Percentiles rank a stretch among this genome's conserved stretches.
These are phyloP conservation scores for Julus scanicus DNA, from an alignment of 2,888 invertebrate genomes.

Conservation along the genomic window DNA sequence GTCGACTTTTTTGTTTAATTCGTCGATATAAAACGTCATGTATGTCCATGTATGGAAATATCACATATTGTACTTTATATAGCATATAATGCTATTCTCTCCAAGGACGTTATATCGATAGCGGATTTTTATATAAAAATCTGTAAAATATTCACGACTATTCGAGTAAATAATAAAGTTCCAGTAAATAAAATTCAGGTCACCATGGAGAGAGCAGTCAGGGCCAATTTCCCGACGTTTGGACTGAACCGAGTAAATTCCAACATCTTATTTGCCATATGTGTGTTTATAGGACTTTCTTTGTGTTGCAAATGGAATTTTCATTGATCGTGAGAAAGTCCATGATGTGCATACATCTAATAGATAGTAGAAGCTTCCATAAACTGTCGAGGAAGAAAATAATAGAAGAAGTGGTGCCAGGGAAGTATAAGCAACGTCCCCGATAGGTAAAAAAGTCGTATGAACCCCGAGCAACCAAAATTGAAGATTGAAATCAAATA, in stretches of 20 bases:
- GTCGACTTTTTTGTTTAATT: too few relatives aligned
- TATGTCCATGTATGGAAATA: too few relatives aligned
- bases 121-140: too few relatives aligned
- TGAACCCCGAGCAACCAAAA: background rate
- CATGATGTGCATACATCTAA: background rate
- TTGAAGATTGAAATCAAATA: background rate
- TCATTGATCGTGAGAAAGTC: background rate
- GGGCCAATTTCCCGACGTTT: background rate
- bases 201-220: background rate
- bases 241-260: background rate
- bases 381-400: background rate
- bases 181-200: background rate
- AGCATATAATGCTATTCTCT: too few relatives aligned
- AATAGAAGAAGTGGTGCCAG: background rate
- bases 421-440: too few relatives aligned
- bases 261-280: background rate
- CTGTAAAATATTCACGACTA: too few relatives aligned
- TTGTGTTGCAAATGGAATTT: constrained; percentile 12
- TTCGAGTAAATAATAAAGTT: too few relatives aligned
- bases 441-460: too few relatives aligned
- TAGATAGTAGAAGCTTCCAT: background rate
- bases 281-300: background rate
- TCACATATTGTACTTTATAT: too few relatives aligned
- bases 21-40: too few relatives aligned
- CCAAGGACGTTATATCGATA: too few relatives aligned